Evolutionary conservation across 2,113 vertebrate species (phyloP).

Genomic region (Chloroceryle aenea): DNA sequence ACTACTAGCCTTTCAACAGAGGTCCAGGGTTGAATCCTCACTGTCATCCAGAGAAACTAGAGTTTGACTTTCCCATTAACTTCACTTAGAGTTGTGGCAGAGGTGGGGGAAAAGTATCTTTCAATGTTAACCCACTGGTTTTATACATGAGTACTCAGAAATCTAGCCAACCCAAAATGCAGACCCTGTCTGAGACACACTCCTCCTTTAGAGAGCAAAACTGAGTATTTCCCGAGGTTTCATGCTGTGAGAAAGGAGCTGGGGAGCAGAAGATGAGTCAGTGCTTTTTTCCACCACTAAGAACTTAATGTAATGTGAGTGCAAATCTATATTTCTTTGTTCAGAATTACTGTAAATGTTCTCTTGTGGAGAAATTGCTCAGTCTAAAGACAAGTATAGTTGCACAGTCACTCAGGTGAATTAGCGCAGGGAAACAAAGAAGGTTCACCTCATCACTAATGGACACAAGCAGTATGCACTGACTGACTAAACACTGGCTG

Average conservation of each 20-base stretch:
- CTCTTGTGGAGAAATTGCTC: neutral
- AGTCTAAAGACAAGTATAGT: neutral
- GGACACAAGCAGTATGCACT: neutral
- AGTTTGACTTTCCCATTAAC: neutral
- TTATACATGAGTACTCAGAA: neutral
- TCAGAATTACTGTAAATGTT: conserved; percentile 18
- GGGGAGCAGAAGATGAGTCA: neutral
- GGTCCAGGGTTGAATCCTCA: neutral
- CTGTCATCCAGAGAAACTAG: neutral
- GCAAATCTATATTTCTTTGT: conserved; percentile 3
- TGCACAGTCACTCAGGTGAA: conserved; percentile 6
- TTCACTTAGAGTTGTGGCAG: neutral
- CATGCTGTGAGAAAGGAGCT: neutral
- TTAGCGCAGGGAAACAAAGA: neutral
- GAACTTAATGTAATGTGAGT: neutral
- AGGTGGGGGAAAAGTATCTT: neutral
- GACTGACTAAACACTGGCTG: neutral
- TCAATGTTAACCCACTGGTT: neutral
- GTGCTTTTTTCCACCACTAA: neutral
- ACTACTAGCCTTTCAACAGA: neutral
- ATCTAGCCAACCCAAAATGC: neutral
- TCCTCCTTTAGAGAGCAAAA: neutral
- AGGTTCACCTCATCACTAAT: neutral
- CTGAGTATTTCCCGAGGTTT: neutral
- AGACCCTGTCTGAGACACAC: neutral